Base-by-base conservation (phyloP, 2,888 invertebrate species). In the Camponotus fellah region DNA sequence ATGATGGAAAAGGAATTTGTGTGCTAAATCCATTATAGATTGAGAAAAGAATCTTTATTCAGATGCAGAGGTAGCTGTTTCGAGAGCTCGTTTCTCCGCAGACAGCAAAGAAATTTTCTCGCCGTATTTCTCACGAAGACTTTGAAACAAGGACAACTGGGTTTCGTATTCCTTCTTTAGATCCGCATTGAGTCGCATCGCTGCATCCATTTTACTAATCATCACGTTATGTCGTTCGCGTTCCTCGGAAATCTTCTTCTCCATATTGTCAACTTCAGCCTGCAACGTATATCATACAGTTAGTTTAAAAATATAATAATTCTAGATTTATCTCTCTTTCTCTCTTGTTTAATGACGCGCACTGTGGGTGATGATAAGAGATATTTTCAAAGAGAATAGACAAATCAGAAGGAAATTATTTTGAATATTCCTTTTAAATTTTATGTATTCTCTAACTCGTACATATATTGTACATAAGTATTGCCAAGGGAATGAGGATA, bases 151-250 rank as follows among this genome's bases (percentile, higher is more conserved):
- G 58, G 95, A 96, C 34, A 97, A 95, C 92, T 98, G 98, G 5
- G 97, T 96, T 92, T 97, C 97, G 92, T 98, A 98, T 94, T 98
- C 98, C 82, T 96, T 96, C 91, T 97, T 97, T 46, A 98, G 95
- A 91, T 97, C 97, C 32, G 97, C 97, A 92, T 98, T 98, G 85
- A 98, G 96, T 89, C 96, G 96, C 85, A 97, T 96, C 91, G 97
- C 97, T 74, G 96, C 96, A 80, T 96, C 96, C 89, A 98, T 96
- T 90, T 97, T 97, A 91, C 96, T 96, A 86, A 97, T 96, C 92
- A 97, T 96, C 40, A 97, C 95, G 21, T 95, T 95, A 91, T 97
- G 97, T 21, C 97, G 95, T 85, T 97, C 97, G 91, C 97, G 97
- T 95, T 98, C 98, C 0, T 96, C 96, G 85, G 96, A 96, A 87